A percentile compares a stretch with the other conserved stretches of the same genome.
Evolutionary conservation across 2,888 invertebrate genomes (phyloP).

Genomic region (Drosophila neutralis): DNA sequence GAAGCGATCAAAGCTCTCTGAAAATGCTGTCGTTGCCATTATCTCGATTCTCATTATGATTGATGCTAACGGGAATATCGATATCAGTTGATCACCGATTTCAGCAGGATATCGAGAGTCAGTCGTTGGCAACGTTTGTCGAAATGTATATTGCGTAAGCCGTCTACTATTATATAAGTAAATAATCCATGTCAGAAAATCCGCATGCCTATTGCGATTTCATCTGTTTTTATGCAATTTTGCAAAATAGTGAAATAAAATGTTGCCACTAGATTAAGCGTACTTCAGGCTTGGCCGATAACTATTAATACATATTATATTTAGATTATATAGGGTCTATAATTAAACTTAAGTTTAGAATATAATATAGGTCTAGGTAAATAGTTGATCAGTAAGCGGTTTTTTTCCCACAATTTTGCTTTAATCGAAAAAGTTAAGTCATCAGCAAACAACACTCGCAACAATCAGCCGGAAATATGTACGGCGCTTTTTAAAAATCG

Average conservation of each 20-base stretch:
- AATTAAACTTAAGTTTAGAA: conserved; percentile 44
- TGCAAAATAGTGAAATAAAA: background rate
- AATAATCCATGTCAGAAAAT: background rate
- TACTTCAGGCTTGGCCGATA: conserved; percentile 1
- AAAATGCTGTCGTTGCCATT: background rate
- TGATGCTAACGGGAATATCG: background rate
- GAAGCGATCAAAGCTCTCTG: background rate
- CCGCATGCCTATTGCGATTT: background rate
- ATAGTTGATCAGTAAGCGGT: conserved; percentile 49
- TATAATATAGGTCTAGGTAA: conserved; percentile 23
- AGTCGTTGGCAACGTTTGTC: background rate
- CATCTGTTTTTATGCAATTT: background rate
- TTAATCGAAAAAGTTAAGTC: conserved; percentile 33
- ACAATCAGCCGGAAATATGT: conserved; percentile 4
- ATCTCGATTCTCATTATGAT: background rate
- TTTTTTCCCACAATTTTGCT: conserved; percentile 8
- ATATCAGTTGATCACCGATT: background rate
- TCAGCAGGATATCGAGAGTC: background rate
- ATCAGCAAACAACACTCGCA: conserved; percentile 17
- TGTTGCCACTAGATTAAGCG: conserved; percentile 13
- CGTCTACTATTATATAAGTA: background rate
- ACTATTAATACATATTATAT: background rate
- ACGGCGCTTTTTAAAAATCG: conserved; percentile 32
- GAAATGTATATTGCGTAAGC: background rate
- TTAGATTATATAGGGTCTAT: conserved; percentile 10